Base-by-base conservation (phyloP, 1,140 invertebrate species). In the Lucilia cuprina region DNA sequence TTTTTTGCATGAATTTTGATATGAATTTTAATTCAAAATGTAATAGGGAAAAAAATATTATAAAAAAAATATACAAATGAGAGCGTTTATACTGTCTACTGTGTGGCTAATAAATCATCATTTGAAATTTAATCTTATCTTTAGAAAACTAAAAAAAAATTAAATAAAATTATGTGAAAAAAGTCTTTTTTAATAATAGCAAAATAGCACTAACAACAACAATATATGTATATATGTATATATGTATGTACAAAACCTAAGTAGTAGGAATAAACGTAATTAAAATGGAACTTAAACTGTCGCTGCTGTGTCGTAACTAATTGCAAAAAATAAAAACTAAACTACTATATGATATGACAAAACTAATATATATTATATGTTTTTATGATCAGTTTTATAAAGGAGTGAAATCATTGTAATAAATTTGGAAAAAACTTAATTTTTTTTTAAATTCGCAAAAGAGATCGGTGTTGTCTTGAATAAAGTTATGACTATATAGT, bases 231-330 rank as follows among this genome's bases (percentile, higher is more conserved):
- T n/a, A n/a, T n/a, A n/a, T n/a, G n/a, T n/a, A n/a, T n/a, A n/a
- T n/a, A n/a, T n/a, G n/a, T n/a, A n/a, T n/a, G n/a, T 60, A 60
- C n/a, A 60, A 14, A 17, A 70, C 19, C 21, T 70, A 70, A 70
- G 10, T 10, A 41, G 41, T 41, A 41, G 41, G 25, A 25, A 70
- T 70, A 70, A 70, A 70, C 65, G 65, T 70, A 70, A 70, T 70
- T 70, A 70, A 70, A 70, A 70, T 70, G 65, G 65, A 70, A 70
- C 65, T 70, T 70, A 70, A 70, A 70, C 65, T 70, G n/a, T 70
- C 65, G 65, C 21, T 70, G 65, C 5, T 70, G 65, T 70, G 65
- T 70, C 65, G 65, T 21, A 70, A 70, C 19, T 70, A 70, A 70
- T 70, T 70, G 65, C 65, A 70, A 70, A 70, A 70, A 65, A 17